Evolutionary conservation across 2,797 vertebrate species (phyloP), one percentile per base, ranked within the genome.

Genomic region (Gastrophryne carolinensis): DNA sequence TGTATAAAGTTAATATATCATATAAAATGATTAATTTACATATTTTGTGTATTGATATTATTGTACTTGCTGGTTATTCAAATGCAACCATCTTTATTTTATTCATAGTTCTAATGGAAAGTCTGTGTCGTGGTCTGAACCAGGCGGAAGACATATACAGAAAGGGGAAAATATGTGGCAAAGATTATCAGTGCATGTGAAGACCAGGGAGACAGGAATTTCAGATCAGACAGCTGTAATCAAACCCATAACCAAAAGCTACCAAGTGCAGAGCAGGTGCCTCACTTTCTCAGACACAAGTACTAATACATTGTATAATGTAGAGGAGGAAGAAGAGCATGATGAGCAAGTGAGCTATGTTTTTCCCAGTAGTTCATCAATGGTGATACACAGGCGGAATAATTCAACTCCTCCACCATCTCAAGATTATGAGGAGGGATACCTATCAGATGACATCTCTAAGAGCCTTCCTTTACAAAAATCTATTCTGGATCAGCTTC

Each of bases 71-170:
- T 15, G 56, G 79, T 67, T 83, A 86, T 85, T 82, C 81, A 84
- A 90, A 86, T 90, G 90, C 90, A 93, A 83, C 82, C 88, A 85
- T 97, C 92, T 99, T 93, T 98, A 93, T 98, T 94, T 96, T 94
- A 88, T 98, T 95, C 92, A 90, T 96, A 99, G 98, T 98, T 98
- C 96, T 96, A 99, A 99, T 92, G 97, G 98, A 94, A 99, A 99
- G 96, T 99, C 96, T 97, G 95, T 99, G 94, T 98, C 96, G 94
- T 98, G 96, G 98, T 99, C 96, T 98, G 98, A 98, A 96, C 94
- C 96, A 96, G 96, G 98, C 95, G 93, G 96, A 94, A 95, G 93
- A 93, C 94, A 96, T 92, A 93, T 92, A 91, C 92, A 93, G 89
- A 96, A 92, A 85, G 97, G 94, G 79, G 95, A 96, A 89, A 96